Percentiles rank a stretch among this genome's conserved stretches.
Evolutionary conservation across 2,797 vertebrate genomes (phyloP).

Genomic region (Xiphophorus birchmanni): DNA sequence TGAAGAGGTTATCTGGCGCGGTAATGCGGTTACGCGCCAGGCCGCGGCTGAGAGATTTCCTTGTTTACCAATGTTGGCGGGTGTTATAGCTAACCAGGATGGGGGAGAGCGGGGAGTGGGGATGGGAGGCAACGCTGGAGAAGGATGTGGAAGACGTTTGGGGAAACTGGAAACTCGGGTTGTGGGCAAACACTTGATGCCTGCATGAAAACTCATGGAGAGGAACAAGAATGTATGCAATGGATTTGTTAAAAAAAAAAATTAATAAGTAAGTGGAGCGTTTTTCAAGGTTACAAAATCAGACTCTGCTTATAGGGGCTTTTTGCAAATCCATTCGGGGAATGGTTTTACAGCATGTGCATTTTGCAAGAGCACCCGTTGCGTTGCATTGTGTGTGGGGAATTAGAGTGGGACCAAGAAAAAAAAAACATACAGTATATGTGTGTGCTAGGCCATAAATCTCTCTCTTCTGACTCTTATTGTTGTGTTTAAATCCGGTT

Average conservation of each 20-base stretch:
- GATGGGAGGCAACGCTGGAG: not conserved
- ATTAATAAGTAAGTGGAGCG: constrained; percentile 43
- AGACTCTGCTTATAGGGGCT: constrained; percentile 59
- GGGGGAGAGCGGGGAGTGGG: constrained; percentile 24
- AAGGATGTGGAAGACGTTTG: constrained; percentile 25
- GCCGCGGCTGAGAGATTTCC: constrained; percentile 90
- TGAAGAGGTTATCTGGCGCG: constrained; percentile 94
- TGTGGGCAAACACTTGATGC: constrained; percentile 80
- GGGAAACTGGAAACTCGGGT: constrained; percentile 44
- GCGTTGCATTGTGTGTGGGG: constrained; percentile 8
- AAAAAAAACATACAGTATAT: constrained; percentile 22
- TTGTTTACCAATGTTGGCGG: constrained; percentile 94
- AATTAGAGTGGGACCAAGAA: constrained; percentile 3
- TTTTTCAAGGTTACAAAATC: constrained; percentile 73
- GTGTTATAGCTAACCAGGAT: constrained; percentile 76
- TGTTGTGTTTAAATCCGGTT: constrained; percentile 69
- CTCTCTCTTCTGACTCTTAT: constrained; percentile 53
- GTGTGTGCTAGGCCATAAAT: constrained; percentile 65
- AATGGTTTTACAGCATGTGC: constrained; percentile 35
- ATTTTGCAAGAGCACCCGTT: constrained; percentile 29
- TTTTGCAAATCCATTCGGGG: constrained; percentile 73
- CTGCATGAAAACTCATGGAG: constrained; percentile 82
- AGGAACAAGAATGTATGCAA: constrained; percentile 63
- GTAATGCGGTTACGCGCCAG: constrained; percentile 95
- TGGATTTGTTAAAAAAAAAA: constrained; percentile 27